Evolutionary conservation across 1,140 invertebrate species (phyloP), one percentile per base, ranked within the genome.

Genomic region (Heterodera schachtii): DNA sequence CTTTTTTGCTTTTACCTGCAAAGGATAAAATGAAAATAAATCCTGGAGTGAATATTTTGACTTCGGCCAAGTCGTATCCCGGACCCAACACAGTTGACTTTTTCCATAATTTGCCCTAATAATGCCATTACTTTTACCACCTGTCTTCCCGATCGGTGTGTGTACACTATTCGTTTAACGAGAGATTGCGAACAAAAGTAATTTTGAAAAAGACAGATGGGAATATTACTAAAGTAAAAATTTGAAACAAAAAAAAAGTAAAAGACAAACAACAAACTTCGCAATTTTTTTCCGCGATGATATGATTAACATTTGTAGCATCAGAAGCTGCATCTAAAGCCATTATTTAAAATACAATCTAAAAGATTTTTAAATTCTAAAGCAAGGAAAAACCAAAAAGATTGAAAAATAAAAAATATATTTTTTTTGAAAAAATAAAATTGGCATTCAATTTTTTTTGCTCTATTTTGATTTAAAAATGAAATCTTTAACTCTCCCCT

Each of bases 91-190:
- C 31, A 0, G 31, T 31, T 31, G 31, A 64, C n/a, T 1, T 31
- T 6, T 46, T 21, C 44, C n/a, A 8, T 49, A 74, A 31, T 74
- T 43, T 74, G 31, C 31, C 31, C 31, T 31, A 31, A 31, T 31
- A 31, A 31, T 31, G 31, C 31, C 31, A 31, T 31, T 49, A 57
- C 43, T 64, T 52, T 57, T 21, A 52, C 77, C 77, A 78, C 77
- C 70, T 69, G 21, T 78, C 64, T 78, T 70, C 77, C 77, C 31
- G 77, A 78, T 7, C 77, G 77, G 66, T 78, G 77, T 64, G 77
- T 78, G 60, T 71, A 78, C 31, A 77, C 64, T 49, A 43, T 78
- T 64, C 31, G 60, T 69, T 31, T 78, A 69, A 31, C 1, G 46
- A 46, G 19, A n/a, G 64, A n/a, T 71, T 71, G 52, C 69, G 69